Conservation (phyloP, 2,888 invertebrate species). For the Nomada ruficornis region DNA sequence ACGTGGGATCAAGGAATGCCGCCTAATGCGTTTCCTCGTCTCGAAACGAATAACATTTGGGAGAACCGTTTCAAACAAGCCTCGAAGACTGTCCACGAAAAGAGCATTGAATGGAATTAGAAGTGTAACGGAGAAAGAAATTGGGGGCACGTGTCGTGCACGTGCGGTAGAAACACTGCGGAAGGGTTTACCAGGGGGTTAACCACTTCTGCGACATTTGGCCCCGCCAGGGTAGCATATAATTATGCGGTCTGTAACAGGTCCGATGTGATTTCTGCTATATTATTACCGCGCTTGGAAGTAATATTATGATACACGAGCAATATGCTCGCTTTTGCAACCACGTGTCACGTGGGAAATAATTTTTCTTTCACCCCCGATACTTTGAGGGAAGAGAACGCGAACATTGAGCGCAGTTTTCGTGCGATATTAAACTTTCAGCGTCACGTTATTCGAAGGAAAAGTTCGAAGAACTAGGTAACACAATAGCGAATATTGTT, state of each 20-base stretch:
- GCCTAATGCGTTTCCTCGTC: background rate
- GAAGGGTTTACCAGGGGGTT: slow-evolving; percentile 73
- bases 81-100: slow-evolving; percentile 27
- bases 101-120: slow-evolving; percentile 55
- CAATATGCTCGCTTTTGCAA: slow-evolving; percentile 54
- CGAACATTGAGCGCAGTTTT: background rate
- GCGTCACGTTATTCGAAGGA: no score
- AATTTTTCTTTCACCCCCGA: background rate
- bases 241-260: slow-evolving; percentile 74
- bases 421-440: background rate
- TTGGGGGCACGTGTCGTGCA: slow-evolving; percentile 77
- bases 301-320: slow-evolving; percentile 45
- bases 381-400: background rate
- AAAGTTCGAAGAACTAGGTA: background rate
- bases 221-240: slow-evolving; percentile 73
- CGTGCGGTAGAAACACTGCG: slow-evolving; percentile 69
- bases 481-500: background rate
- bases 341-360: slow-evolving; percentile 2
- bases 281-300: slow-evolving; percentile 44
- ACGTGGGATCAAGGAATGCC: slow-evolving; percentile 30
- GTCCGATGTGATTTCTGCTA: slow-evolving; percentile 65
- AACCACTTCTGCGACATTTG: slow-evolving; percentile 80
- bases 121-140: slow-evolving; percentile 66
- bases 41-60: no score
- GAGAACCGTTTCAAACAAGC: no score